Evolutionary conservation across 2,888 invertebrate genomes (phyloP), one percentile per base, ranked within the genome.

Genomic region (Melipona bicolor): DNA sequence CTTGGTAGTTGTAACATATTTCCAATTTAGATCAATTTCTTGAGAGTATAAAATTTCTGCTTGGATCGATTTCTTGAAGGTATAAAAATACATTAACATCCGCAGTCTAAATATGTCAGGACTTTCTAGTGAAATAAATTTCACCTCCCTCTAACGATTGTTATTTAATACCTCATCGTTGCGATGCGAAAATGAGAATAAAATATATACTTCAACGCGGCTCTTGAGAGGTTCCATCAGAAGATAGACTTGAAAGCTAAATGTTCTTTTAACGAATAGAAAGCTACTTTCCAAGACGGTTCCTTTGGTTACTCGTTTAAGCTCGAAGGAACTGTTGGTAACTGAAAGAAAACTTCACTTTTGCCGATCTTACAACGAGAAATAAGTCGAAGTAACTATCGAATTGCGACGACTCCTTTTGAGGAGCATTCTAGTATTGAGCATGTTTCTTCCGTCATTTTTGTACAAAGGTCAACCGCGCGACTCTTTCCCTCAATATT

Each of bases 191-290:
- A 27, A 11, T 15, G 49, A 21, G 19, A 19, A 15, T 27, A 52
- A 52, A 50, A 52, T 6, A 32, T 43, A 17, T n/a, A 52, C 49
- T 61, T 2, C 13, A 36, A 43, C 19, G 13, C 50, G 6, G 15
- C 24, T 32, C n/a, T 50, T 19, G 17, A 32, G 32, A 6, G 13
- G 32, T 32, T 64, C 19, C n/a, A 3, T 27, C 36, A 3, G n/a
- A 73, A 50, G 19, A 3, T 19, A n/a, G 36, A 36, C n/a, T 32
- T 32, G 27, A 17, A 49, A 24, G 67, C 11, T n/a, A 64, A 73
- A 73, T 32, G 52, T n/a, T 3, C 36, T 11, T 64, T 73, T n/a
- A n/a, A 52, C 21, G 19, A 50, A 73, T 73, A 32, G 50, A 73
- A 36, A 64, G 50, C 62, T 50, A n/a, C 9, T 68, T 50, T 64